Conservation (phyloP, 2,888 invertebrate genomes). For the Erynnis tages region DNA sequence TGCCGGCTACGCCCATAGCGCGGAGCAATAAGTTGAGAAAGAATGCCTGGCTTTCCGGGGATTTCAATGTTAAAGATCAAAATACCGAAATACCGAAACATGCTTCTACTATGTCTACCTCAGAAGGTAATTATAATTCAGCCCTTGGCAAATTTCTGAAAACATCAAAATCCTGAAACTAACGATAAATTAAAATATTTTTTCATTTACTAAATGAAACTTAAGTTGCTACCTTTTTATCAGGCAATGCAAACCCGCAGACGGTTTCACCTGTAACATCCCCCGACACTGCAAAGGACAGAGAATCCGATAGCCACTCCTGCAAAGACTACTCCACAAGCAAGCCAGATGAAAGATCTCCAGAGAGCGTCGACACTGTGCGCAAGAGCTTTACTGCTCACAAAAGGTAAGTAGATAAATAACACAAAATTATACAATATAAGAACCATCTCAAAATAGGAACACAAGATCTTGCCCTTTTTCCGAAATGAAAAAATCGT, state of each 20-base stretch:
- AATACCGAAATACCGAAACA: slow-evolving; percentile 28
- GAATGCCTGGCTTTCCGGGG: slow-evolving; percentile 79
- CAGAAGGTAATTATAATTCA: slow-evolving; percentile 28
- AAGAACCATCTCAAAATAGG: no score
- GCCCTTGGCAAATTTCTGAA: no score
- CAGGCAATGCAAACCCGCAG: slow-evolving; percentile 35
- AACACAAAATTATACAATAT: no score
- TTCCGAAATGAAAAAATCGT: no score
- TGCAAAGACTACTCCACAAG: slow-evolving; percentile 31
- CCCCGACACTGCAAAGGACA: slow-evolving; percentile 39
- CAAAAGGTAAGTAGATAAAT: slow-evolving; percentile 53
- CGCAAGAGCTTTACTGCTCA: slow-evolving; percentile 50
- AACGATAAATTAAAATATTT: no score
- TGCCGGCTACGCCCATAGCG: slow-evolving; percentile 79
- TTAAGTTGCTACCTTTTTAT: slow-evolving; percentile 2
- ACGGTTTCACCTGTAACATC: slow-evolving; percentile 41
- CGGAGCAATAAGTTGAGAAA: slow-evolving; percentile 77
- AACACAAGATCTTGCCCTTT: no score
- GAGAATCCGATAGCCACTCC: slow-evolving; percentile 34
- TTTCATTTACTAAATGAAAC: no score
- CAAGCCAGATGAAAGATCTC: slow-evolving; percentile 38
- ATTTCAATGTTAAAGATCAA: slow-evolving; percentile 44
- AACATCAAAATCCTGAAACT: no score
- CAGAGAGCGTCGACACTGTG: slow-evolving; percentile 44
- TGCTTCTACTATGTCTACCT: slow-evolving; percentile 18